Evolutionary conservation across 2,113 vertebrate species (phyloP).

Genomic region (Microtus pennsylvanicus): DNA sequence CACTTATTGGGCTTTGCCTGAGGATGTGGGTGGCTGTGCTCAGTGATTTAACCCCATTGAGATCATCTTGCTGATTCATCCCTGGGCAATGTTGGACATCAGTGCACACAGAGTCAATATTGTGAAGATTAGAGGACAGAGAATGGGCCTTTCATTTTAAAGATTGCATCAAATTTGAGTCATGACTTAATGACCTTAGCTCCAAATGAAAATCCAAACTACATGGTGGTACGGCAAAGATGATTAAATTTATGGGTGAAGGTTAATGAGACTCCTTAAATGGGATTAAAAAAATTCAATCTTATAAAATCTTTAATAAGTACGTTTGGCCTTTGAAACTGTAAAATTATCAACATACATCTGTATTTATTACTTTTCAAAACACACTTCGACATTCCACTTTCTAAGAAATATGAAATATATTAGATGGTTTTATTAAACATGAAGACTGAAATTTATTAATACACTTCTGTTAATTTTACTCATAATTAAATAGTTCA

Average conservation of each 20-base stretch:
- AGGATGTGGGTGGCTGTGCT: background rate
- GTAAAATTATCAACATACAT: background rate
- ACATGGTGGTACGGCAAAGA: background rate
- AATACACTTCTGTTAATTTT: slow-evolving; percentile 21
- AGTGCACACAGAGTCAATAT: slow-evolving; percentile 78
- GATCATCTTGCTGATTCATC: slow-evolving; percentile 69
- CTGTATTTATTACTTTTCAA: slow-evolving; percentile 58
- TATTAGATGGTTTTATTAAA: slow-evolving; percentile 61
- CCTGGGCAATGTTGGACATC: slow-evolving; percentile 47
- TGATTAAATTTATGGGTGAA: slow-evolving; percentile 18
- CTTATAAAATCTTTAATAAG: slow-evolving; percentile 33
- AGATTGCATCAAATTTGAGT: slow-evolving; percentile 54
- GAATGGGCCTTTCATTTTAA: slow-evolving; percentile 48
- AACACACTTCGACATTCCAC: slow-evolving; percentile 8
- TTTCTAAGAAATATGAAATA: slow-evolving; percentile 42
- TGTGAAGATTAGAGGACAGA: slow-evolving; percentile 75
- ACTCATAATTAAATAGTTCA: background rate
- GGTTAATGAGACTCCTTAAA: background rate
- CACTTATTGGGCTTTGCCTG: slow-evolving; percentile 29
- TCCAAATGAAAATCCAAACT: slow-evolving; percentile 20
- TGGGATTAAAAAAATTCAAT: background rate
- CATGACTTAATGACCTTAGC: slow-evolving; percentile 8
- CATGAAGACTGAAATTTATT: background rate
- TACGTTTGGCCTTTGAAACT: slow-evolving; percentile 44
- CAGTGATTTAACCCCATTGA: slow-evolving; percentile 68